Percentiles rank a stretch among this genome's conserved stretches.
Evolutionary conservation across 37 sponge, comb jelly and placozoan genomes (phyloP).

Genomic region (Agelas oroides): DNA sequence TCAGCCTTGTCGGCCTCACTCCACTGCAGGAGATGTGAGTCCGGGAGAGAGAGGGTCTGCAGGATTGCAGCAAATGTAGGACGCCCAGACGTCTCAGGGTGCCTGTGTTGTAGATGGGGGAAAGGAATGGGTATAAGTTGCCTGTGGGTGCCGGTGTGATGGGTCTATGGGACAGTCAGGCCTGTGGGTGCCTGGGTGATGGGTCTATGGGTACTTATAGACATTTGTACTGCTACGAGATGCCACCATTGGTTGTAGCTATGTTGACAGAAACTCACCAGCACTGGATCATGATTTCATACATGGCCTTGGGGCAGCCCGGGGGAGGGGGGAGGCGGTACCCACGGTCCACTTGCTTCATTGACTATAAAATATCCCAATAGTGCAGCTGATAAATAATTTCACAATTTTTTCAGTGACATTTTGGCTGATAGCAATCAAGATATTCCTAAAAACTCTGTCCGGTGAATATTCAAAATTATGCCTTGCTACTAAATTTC

Average conservation of each 20-base stretch:
- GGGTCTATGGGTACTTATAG: no score
- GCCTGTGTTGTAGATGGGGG: background rate
- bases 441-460: no score
- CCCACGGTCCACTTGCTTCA: constrained; percentile 7
- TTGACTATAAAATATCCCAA: background rate
- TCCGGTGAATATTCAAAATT: no score
- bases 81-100: background rate
- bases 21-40: constrained; percentile 48
- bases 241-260: no score
- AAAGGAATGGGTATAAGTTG: background rate
- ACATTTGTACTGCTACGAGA: no score
- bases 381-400: background rate
- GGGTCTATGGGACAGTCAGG: no score
- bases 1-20: constrained; percentile 30
- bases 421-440: no score
- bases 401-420: no score
- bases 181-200: no score
- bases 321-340: constrained; percentile 76
- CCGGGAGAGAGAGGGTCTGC: constrained; percentile 30
- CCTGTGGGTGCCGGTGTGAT: constrained; percentile 37
- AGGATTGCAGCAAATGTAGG: constrained; percentile 6
- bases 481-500: background rate
- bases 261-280: no score
- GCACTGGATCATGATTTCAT: constrained; percentile 75
- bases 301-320: constrained; percentile 70